Percentiles rank a stretch among this genome's conserved stretches.
Conservation (phyloP, 2,888 invertebrate species). For the Andrena hattorfiana region DNA sequence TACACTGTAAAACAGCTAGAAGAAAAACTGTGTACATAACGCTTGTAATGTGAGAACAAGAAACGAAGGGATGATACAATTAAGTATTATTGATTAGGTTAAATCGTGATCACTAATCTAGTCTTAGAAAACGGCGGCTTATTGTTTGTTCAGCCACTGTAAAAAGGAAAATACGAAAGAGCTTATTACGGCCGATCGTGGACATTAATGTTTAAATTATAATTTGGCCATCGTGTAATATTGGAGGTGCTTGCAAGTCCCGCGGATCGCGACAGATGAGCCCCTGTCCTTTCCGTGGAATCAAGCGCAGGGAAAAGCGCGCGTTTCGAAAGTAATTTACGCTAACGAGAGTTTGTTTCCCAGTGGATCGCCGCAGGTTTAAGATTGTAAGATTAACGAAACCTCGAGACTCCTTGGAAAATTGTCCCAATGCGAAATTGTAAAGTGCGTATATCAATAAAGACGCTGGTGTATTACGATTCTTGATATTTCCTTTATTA, state of each 20-base stretch:
- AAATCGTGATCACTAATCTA: constrained; percentile 41
- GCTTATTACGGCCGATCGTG: constrained; percentile 28
- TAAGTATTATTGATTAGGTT: constrained; percentile 2
- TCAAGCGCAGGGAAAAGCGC: neutral
- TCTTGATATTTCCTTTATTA: neutral
- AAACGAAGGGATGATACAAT: neutral
- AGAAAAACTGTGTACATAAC: constrained; percentile 32
- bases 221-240: neutral
- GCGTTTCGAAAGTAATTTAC: constrained; percentile 31
- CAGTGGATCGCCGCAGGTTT: constrained; percentile 32
- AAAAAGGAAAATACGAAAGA: constrained; percentile 15
- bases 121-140: constrained; percentile 18
- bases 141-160: constrained; percentile 14
- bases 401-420: constrained; percentile 28
- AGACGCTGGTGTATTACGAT: constrained; percentile 46
- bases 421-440: constrained; percentile 53
- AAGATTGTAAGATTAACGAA: constrained; percentile 32
- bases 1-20: constrained; percentile 6
- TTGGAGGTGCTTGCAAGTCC: constrained; percentile 9
- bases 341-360: constrained; percentile 39
- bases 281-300: constrained; percentile 69
- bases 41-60: constrained; percentile 4
- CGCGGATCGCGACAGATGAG: constrained; percentile 69
- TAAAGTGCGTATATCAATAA: constrained; percentile 67
- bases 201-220: constrained; percentile 6